Evolutionary conservation across 2,113 vertebrate genomes (phyloP), one percentile per base, ranked within the genome.

Genomic region (Pogonocichla stellata): DNA sequence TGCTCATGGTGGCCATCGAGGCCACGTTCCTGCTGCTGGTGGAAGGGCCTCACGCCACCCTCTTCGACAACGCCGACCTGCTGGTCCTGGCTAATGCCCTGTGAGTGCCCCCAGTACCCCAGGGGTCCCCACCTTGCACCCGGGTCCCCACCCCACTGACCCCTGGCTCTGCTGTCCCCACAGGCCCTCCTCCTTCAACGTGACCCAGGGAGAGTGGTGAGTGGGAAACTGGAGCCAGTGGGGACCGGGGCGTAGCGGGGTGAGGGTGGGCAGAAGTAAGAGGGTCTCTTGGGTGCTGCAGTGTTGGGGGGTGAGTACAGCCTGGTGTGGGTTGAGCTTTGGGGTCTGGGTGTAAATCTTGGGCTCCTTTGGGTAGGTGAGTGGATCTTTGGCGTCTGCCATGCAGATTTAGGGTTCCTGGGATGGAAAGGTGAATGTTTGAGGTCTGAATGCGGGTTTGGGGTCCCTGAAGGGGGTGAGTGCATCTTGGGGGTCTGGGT

Each of bases 61-160:
- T 99, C n/a, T 99, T 99, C 17, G 98, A 99, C 98, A 99, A 99
- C 78, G 99, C 99, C 2, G 99, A 99, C 98, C 98, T 99, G 92
- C 98, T 99, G 84, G 98, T 99, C 95, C 97, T 98, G 42, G 98
- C 99, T 92, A 99, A 99, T 26, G 98, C 98, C 94, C 97, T 99
- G 99, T 99, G 96, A 99, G 99, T 98, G 65, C 45, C 51, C 18
- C 0, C 1, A 1, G 23, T 16, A 9, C 40, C 28, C 7, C 14
- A 6, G n/a, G 42, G 4, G 54, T 69, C 38, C 57, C 57, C 36
- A 12, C 14, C 15, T 29, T 0, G 0, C 36, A 12, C 56, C 25
- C 0, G 7, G 10, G 17, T 36, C 66, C 72, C 40, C 53, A n/a
- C 14, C 48, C 14, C 1, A 3, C 79, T 90, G 14, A 95, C n/a